Percentiles rank a stretch among this genome's conserved stretches.
Evolutionary conservation across 2,113 vertebrate species (phyloP).

Genomic region (Sinocyclocheilus maitianheensis): DNA sequence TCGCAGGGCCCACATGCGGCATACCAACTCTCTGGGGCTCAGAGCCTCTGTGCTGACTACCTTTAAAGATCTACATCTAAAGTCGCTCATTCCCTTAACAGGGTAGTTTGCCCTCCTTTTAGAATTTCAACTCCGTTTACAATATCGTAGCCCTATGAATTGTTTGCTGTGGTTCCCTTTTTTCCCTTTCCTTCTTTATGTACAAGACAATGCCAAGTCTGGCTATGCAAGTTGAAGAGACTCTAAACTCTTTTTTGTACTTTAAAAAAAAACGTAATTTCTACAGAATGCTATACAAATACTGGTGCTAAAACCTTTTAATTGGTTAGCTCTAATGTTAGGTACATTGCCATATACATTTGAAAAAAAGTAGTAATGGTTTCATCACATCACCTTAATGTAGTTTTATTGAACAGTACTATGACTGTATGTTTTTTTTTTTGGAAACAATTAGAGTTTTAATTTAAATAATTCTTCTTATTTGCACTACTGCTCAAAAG

Average conservation of each 20-base stretch:
- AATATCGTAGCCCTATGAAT: not conserved
- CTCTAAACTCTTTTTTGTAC: not conserved
- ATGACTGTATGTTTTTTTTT: too few species aligned
- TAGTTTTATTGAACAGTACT: too few species aligned
- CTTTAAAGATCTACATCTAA: slow-evolving; percentile 22
- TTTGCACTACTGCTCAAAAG: not conserved
- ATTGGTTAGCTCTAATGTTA: not conserved
- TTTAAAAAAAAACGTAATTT: too few species aligned
- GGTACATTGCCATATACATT: too few species aligned
- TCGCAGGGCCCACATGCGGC: slow-evolving; percentile 10
- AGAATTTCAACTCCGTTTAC: not conserved
- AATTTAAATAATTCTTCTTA: not conserved
- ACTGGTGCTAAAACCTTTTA: not conserved
- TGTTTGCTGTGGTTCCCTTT: not conserved
- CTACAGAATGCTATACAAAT: not conserved
- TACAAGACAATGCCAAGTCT: not conserved
- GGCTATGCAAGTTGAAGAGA: not conserved
- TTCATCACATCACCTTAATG: too few species aligned
- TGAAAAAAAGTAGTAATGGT: not conserved
- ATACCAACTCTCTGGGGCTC: slow-evolving; percentile 34
- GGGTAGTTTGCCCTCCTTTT: slow-evolving; percentile 3
- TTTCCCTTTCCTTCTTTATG: not conserved
- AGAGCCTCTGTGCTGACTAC: not conserved
- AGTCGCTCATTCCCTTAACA: slow-evolving; percentile 12
- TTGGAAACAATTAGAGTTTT: too few species aligned